A percentile compares a stretch with the other conserved stretches of the same genome.
These are phyloP conservation scores for Drosophila testacea DNA, from an alignment of 2,888 invertebrate genomes.

Conservation along the genomic window DNA sequence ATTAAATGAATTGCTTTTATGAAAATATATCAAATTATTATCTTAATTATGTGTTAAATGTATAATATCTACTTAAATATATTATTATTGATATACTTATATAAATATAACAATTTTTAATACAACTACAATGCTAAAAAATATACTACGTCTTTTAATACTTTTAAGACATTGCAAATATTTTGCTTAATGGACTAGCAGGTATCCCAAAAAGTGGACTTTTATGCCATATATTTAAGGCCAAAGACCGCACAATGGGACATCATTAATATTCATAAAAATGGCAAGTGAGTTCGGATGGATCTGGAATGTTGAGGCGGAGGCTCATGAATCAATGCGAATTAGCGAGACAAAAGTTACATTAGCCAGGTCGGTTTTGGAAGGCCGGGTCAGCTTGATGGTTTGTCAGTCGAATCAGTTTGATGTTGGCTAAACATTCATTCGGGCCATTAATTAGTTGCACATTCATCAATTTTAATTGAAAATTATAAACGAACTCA, in stretches of 20 bases:
- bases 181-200: background rate
- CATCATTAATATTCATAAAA: constrained; percentile 73
- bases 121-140: too few relatives aligned
- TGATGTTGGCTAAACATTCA: constrained; percentile 37
- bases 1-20: too few relatives aligned
- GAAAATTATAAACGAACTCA: constrained; percentile 65
- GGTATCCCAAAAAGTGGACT: background rate
- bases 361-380: constrained; percentile 49
- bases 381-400: constrained; percentile 12
- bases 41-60: too few relatives aligned
- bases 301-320: background rate
- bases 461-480: constrained; percentile 84
- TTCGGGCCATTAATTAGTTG: constrained; percentile 79
- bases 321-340: constrained; percentile 56
- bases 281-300: background rate
- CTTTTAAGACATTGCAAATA: background rate
- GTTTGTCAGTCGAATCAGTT: constrained; percentile 11
- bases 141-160: background rate
- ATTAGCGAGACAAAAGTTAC: constrained; percentile 68
- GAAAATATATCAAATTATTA: too few relatives aligned
- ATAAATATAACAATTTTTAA: background rate
- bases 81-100: too few relatives aligned
- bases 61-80: too few relatives aligned
- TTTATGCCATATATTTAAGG: constrained; percentile 18
- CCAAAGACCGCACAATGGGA: constrained; percentile 47